Conservation (phyloP, 2,797 vertebrate species). For the Hydrophis major region DNA sequence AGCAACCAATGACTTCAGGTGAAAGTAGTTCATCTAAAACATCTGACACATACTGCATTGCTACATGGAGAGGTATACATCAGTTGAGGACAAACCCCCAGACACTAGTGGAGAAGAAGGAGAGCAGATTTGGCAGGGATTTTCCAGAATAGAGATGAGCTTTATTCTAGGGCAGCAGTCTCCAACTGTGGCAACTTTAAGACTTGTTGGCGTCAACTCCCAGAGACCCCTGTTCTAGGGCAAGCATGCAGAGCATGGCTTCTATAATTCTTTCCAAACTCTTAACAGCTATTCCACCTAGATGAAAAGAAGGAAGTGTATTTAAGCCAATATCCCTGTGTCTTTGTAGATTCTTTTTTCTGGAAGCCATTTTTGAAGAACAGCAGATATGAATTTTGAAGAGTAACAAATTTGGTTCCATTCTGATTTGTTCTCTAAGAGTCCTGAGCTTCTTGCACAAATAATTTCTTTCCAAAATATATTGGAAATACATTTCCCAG, state of each 20-base stretch:
- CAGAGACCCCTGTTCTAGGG: background rate
- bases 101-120: background rate
- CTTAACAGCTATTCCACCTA: background rate
- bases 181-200: no score
- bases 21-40: background rate
- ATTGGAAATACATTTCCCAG: background rate
- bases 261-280: background rate
- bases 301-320: background rate
- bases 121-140: background rate
- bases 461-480: background rate
- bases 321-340: background rate
- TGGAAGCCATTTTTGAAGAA: background rate
- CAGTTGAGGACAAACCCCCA: background rate
- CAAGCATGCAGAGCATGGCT: background rate
- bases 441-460: background rate
- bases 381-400: background rate
- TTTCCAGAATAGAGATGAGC: background rate
- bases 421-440: background rate
- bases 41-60: background rate
- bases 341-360: background rate
- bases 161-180: background rate
- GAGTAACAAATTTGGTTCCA: background rate
- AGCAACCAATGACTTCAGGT: background rate
- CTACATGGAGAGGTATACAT: background rate
- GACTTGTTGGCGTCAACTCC: no score